Percentiles rank a stretch among this genome's conserved stretches.
Evolutionary conservation across 2,888 invertebrate species (phyloP).

Genomic region (Cryptus viduatorius): DNA sequence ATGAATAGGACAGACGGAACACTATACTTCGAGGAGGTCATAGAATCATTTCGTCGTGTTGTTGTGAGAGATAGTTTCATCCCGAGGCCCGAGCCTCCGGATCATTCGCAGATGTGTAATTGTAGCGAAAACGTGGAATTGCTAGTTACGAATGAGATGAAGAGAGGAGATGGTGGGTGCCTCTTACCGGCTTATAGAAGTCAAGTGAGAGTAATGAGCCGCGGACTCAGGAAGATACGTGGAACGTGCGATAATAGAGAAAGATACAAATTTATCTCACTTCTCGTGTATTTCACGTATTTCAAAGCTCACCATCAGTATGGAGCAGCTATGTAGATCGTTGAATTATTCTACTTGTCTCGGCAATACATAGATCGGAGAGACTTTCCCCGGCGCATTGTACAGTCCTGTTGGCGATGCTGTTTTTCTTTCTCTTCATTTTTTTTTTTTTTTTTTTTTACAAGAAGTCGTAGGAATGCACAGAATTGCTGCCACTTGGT

Average conservation of each 20-base stretch:
- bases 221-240: constrained; percentile 5
- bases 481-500: constrained; percentile 21
- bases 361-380: constrained; percentile 19
- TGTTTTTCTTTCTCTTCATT: constrained; percentile 41
- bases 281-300: constrained; percentile 23
- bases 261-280: constrained; percentile 12
- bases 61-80: background rate
- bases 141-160: constrained; percentile 17
- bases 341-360: constrained; percentile 33
- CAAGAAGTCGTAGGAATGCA: constrained; percentile 39
- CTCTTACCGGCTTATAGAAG: constrained; percentile 3
- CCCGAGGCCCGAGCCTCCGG: background rate
- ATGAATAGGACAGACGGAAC: background rate
- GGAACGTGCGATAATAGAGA: constrained; percentile 10
- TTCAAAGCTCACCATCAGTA: constrained; percentile 1
- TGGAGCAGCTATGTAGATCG: background rate
- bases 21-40: background rate
- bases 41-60: background rate
- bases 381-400: constrained; percentile 47
- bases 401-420: constrained; percentile 38
- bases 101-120: constrained; percentile 20
- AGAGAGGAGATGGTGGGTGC: background rate
- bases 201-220: constrained; percentile 61
- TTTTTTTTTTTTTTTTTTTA: constrained; percentile 4
- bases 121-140: constrained; percentile 11